These are phyloP conservation scores for Samia ricini DNA, from an alignment of 1,140 invertebrate genomes.

Conservation along the genomic window DNA sequence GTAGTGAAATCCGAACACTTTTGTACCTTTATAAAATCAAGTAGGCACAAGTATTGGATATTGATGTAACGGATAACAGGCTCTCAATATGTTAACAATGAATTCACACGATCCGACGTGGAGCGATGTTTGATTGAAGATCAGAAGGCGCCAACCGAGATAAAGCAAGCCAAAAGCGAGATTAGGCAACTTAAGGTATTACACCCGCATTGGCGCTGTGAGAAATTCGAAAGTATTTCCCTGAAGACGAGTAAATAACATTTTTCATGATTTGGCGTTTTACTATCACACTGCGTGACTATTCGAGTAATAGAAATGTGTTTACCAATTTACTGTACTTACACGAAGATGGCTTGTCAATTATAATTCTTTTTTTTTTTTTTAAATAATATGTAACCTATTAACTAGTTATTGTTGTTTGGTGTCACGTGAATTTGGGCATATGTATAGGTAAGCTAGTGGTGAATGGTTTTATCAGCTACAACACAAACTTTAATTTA, in stretches of 20 bases:
- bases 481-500: no score
- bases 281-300: conserved; percentile 8
- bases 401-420: no score
- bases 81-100: conserved; percentile 2
- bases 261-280: conserved; percentile 46
- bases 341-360: background rate
- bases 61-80: background rate
- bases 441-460: no score
- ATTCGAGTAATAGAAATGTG: background rate
- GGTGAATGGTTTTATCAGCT: no score
- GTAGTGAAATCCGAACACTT: background rate
- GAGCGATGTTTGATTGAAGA: conserved; percentile 11
- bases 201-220: conserved; percentile 38
- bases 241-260: conserved; percentile 57
- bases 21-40: background rate
- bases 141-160: conserved; percentile 6
- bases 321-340: background rate
- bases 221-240: conserved; percentile 50
- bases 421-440: no score
- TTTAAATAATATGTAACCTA: no score
- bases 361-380: no score
- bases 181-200: conserved; percentile 61
- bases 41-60: background rate
- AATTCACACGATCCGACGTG: conserved; percentile 15
- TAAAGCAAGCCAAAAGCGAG: conserved; percentile 39